phyloP scores from a whole-genome alignment of 2,113 vertebrate species.

The Limanda limanda region DNA sequence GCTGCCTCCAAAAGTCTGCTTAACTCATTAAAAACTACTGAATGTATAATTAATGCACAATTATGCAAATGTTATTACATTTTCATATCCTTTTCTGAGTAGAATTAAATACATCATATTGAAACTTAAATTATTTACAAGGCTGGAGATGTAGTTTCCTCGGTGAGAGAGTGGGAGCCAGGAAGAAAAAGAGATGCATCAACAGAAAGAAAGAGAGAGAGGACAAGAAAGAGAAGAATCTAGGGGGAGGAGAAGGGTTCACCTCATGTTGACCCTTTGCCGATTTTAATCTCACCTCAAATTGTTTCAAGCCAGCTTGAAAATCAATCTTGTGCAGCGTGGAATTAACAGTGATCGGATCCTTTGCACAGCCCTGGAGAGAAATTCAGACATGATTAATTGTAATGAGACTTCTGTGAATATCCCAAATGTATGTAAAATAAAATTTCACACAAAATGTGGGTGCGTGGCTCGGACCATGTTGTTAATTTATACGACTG shows the following conservation, averaged over 20 bases:
- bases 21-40: slow-evolving; percentile 80
- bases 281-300: slow-evolving; percentile 50
- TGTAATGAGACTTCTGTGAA: slow-evolving; percentile 20
- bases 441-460: slow-evolving; percentile 42
- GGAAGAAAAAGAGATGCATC: slow-evolving; percentile 5
- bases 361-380: slow-evolving; percentile 6
- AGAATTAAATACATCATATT: slow-evolving; percentile 83
- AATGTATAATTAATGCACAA: slow-evolving; percentile 85
- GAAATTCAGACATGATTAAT: slow-evolving; percentile 28
- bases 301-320: slow-evolving; percentile 40
- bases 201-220: background rate
- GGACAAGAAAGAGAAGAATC: too few relatives aligned
- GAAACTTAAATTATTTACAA: slow-evolving; percentile 83
- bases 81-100: slow-evolving; percentile 75
- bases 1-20: slow-evolving; percentile 68
- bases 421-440: slow-evolving; percentile 39
- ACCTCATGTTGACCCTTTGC: slow-evolving; percentile 17
- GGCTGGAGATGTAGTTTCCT: slow-evolving; percentile 65
- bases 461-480: slow-evolving; percentile 7
- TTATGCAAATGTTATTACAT: slow-evolving; percentile 84
- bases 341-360: slow-evolving; percentile 22
- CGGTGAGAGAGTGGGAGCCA: slow-evolving; percentile 14
- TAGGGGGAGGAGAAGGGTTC: background rate
- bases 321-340: slow-evolving; percentile 31
- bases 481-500: slow-evolving; percentile 30